A percentile compares a stretch with the other conserved stretches of the same genome.
Conservation (phyloP, 2,797 vertebrate species). For the Coranthus polyacanthus region DNA sequence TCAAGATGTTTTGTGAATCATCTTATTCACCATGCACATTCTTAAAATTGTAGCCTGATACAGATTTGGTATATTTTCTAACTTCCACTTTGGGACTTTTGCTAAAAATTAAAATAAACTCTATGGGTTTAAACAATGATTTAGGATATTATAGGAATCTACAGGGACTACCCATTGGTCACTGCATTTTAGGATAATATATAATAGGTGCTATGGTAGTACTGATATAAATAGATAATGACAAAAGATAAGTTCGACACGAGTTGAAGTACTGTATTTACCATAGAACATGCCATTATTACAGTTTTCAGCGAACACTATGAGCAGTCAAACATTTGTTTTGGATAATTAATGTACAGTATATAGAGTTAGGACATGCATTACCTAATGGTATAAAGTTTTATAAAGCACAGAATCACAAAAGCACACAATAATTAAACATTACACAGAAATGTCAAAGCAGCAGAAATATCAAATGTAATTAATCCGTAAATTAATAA, state of each 20-base stretch:
- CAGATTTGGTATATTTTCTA: too few relatives aligned
- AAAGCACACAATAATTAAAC: slow-evolving; percentile 2
- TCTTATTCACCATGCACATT: too few relatives aligned
- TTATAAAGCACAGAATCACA: slow-evolving; percentile 6
- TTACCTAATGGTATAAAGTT: not conserved
- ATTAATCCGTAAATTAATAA: not conserved
- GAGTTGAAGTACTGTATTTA: not conserved
- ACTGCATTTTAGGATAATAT: too few relatives aligned
- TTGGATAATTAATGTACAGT: not conserved
- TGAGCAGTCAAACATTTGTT: not conserved
- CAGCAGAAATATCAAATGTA: not conserved
- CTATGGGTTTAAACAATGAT: too few relatives aligned
- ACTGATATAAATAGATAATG: too few relatives aligned
- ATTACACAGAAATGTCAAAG: not conserved
- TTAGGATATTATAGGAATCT: too few relatives aligned
- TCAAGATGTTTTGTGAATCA: not conserved
- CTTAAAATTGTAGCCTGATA: too few relatives aligned
- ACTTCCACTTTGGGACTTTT: too few relatives aligned
- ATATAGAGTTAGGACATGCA: not conserved
- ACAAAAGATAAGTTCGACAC: too few relatives aligned
- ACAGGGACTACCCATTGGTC: too few relatives aligned
- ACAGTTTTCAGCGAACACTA: slow-evolving; percentile 3
- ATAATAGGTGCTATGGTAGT: too few relatives aligned
- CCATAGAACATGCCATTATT: not conserved
- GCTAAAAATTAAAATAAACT: too few relatives aligned